Percentiles rank a stretch among this genome's conserved stretches.
These are phyloP conservation scores for Laspeyria flexula DNA, from an alignment of 2,888 invertebrate genomes.

Conservation along the genomic window DNA sequence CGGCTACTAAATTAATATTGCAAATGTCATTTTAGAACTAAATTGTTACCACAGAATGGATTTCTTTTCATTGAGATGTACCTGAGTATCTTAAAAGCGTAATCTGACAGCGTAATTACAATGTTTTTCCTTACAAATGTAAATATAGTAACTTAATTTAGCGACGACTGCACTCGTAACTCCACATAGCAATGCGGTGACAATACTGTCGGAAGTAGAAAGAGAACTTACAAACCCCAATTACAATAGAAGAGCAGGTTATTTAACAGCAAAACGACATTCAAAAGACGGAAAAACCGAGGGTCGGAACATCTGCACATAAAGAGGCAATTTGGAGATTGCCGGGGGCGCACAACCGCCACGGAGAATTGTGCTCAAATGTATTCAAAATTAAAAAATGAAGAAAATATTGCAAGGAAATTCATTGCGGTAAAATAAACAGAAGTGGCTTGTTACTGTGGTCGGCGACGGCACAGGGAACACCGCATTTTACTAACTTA, in stretches of 20 bases:
- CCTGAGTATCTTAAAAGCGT: neutral
- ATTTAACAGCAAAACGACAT: constrained; percentile 85
- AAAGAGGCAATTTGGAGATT: constrained; percentile 86
- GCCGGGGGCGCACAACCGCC: constrained; percentile 82
- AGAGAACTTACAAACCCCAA: constrained; percentile 72
- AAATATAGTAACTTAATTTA: neutral
- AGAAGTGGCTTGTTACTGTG: constrained; percentile 75
- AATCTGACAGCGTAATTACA: neutral
- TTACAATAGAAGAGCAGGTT: constrained; percentile 83
- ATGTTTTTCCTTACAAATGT: neutral
- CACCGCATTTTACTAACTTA: constrained; percentile 25
- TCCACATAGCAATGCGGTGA: constrained; percentile 13
- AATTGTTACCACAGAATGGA: neutral
- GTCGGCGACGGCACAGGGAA: constrained; percentile 44
- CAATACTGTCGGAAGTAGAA: constrained; percentile 44
- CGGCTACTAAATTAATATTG: constrained; percentile 5
- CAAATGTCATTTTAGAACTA: neutral
- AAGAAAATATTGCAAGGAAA: constrained; percentile 80
- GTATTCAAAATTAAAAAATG: constrained; percentile 84
- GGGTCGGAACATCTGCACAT: constrained; percentile 85
- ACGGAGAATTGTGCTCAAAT: constrained; percentile 83
- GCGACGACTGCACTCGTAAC: constrained; percentile 11
- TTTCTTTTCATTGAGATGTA: too few species aligned
- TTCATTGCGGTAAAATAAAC: constrained; percentile 85
- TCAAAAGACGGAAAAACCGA: constrained; percentile 85